phyloP scores from a whole-genome alignment of 2,113 vertebrate genomes.

The Epinephelus fuscoguttatus region DNA sequence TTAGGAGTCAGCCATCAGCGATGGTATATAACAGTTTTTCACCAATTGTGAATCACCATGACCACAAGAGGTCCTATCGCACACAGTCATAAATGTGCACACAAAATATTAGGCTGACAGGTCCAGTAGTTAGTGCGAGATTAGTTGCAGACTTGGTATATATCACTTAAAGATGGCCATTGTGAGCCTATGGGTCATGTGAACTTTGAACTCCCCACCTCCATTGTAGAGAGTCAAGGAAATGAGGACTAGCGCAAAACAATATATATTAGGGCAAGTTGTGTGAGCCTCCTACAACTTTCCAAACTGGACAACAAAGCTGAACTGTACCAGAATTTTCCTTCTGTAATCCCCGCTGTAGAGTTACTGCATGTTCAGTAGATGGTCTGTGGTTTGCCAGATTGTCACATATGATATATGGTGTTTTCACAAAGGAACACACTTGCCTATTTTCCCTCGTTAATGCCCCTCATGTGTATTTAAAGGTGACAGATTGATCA shows the following conservation, averaged over 20 bases:
- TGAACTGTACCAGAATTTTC: not conserved
- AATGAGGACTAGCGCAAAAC: not conserved
- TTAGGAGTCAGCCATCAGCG: too few relatives aligned
- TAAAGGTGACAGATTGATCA: constrained; percentile 23
- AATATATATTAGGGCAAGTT: not conserved
- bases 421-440: not conserved
- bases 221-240: not conserved
- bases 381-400: not conserved
- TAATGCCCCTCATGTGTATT: not conserved
- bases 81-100: too few relatives aligned
- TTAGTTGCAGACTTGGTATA: not conserved
- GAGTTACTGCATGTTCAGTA: not conserved
- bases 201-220: not conserved
- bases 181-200: not conserved
- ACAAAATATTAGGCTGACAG: too few relatives aligned
- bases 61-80: too few relatives aligned
- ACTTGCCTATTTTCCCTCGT: not conserved
- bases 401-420: not conserved
- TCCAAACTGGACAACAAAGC: not conserved
- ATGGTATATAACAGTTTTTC: too few relatives aligned
- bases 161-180: not conserved
- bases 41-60: too few relatives aligned
- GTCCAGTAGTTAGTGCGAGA: too few relatives aligned
- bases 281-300: not conserved
- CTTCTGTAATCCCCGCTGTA: not conserved